Base-by-base conservation (phyloP, 2,113 vertebrate genomes). In the Asarcornis scutulata region DNA sequence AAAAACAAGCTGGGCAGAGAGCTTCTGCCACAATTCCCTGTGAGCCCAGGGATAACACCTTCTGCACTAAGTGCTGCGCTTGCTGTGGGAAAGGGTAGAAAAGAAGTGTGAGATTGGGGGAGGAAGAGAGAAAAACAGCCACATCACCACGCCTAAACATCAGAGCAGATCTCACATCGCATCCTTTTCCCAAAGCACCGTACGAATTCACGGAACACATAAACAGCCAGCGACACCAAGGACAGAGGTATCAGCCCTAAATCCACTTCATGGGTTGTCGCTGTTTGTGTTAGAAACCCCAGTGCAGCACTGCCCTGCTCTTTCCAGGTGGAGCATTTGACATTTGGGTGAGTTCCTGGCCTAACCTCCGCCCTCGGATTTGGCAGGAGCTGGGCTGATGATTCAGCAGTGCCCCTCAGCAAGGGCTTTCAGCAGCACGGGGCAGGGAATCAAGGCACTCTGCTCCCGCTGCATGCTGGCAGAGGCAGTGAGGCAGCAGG, bases 401-500 rank as follows among this genome's bases (percentile, higher is more conserved):
- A 68, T 64, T 64, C 36, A 64, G 36, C 62, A 64, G 62, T 11
- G 12, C 36, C 27, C 36, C 36, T 64, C 36, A 40, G 36, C 62
- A 64, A 64, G 36, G 62, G 62, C 62, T 64, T 26, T 40, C 27
- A 21, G 29, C 22, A 58, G 75, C 2, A 26, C 6, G 17, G 62
- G 26, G 9, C n/a, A 59, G 50, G 34, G 34, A 74, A 69, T 38
- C 34, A 58, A 27, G 22, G 52, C 0, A 3, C 40, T 44, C 75
- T 59, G 56, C 50, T 72, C 53, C 38, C 53, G 11, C 29, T 20
- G 21, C 6, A n/a, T 68, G 16, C 42, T 32, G 32, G 79, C 0
- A 3, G 42, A 58, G 1, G 18, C 7, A 11, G 22, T 1, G 6
- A 63, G 21, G 1, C 2, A 79, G 36, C 67, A 16, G 16, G 25